Evolutionary conservation across 2,113 vertebrate species (phyloP).

Genomic region (Eurystomus gularis): DNA sequence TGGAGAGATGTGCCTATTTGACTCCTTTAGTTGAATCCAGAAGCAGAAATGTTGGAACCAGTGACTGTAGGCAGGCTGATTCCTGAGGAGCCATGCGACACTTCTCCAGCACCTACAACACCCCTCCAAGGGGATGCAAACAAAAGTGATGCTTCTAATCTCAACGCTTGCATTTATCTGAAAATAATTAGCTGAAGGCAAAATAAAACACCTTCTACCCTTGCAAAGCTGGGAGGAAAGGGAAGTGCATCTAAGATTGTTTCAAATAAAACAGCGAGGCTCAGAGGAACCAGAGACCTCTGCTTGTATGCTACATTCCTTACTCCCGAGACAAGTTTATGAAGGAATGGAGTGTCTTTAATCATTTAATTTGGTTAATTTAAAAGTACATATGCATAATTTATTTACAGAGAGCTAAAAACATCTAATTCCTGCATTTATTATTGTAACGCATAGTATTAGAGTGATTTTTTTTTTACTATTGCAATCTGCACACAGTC

Average conservation of each 20-base stretch:
- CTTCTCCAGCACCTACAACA: not conserved
- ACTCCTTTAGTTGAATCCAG: not conserved
- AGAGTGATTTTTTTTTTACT: slow-evolving; percentile 66
- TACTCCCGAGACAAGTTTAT: slow-evolving; percentile 80
- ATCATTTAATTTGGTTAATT: slow-evolving; percentile 88
- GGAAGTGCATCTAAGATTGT: slow-evolving; percentile 4
- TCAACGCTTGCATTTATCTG: not conserved
- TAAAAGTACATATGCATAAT: slow-evolving; percentile 83
- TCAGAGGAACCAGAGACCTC: slow-evolving; percentile 43
- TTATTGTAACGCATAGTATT: slow-evolving; percentile 79
- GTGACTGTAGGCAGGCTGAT: not conserved
- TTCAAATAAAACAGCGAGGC: slow-evolving; percentile 22
- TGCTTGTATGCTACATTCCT: slow-evolving; percentile 17
- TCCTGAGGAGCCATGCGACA: not conserved
- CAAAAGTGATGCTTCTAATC: not conserved
- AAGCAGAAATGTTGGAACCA: not conserved
- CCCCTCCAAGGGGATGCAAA: not conserved
- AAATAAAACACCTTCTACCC: slow-evolving; percentile 12
- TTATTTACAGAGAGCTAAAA: slow-evolving; percentile 82
- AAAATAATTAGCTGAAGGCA: slow-evolving; percentile 31
- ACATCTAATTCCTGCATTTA: slow-evolving; percentile 84
- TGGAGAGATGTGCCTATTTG: not conserved
- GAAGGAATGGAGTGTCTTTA: slow-evolving; percentile 85
- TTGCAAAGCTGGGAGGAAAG: not conserved
- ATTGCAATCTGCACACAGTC: slow-evolving; percentile 73